Conservation (phyloP, 2,797 vertebrate species). For the Xyrichtys novacula region DNA sequence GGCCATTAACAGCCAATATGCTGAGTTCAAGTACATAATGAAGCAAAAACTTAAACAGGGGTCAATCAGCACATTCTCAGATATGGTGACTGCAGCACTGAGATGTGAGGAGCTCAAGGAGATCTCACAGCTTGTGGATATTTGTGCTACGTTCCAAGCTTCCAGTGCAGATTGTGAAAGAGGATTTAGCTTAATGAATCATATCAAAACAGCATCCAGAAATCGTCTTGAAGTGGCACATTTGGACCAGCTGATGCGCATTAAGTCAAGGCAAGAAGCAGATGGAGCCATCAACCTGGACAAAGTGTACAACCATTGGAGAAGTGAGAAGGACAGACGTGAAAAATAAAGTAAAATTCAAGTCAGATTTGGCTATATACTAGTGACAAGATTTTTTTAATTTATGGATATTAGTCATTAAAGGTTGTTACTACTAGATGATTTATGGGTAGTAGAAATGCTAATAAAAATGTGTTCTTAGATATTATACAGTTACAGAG, state of each 20-base stretch:
- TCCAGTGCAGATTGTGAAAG: slow-evolving; percentile 53
- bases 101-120: too few relatives aligned
- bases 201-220: slow-evolving; percentile 54
- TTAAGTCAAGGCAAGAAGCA: slow-evolving; percentile 46
- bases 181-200: slow-evolving; percentile 59
- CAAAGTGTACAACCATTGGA: slow-evolving; percentile 28
- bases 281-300: slow-evolving; percentile 17
- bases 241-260: too few relatives aligned
- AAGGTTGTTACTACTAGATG: slow-evolving; percentile 18
- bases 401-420: slow-evolving; percentile 22
- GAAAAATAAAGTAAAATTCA: slow-evolving; percentile 35
- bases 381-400: not conserved
- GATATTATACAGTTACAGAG: slow-evolving; percentile 7
- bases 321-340: slow-evolving; percentile 22
- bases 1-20: slow-evolving; percentile 45
- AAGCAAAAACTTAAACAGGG: slow-evolving; percentile 45
- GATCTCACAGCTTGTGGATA: slow-evolving; percentile 56
- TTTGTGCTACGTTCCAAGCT: slow-evolving; percentile 54
- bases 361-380: slow-evolving; percentile 30
- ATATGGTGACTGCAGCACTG: too few relatives aligned
- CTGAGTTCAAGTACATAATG: slow-evolving; percentile 52
- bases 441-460: slow-evolving; percentile 19
- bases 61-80: slow-evolving; percentile 52
- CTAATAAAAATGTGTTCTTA: slow-evolving; percentile 20
- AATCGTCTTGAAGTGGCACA: slow-evolving; percentile 57